Percentiles rank a stretch among this genome's conserved stretches.
phyloP scores from a whole-genome alignment of 2,797 vertebrate genomes.

The Phaenicophaeus curvirostris region DNA sequence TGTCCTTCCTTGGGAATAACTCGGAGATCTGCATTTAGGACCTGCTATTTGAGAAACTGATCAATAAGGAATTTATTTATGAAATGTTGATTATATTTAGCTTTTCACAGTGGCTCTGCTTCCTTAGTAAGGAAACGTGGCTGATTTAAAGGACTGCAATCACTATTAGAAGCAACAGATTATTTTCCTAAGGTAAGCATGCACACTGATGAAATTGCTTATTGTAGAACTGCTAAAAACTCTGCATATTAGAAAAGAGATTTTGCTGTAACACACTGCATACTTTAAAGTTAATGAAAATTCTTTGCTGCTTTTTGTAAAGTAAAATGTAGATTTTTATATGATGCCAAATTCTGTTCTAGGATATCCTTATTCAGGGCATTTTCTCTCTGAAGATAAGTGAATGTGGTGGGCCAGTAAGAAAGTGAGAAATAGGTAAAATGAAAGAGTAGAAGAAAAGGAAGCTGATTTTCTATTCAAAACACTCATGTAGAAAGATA shows the following conservation, averaged over 20 bases:
- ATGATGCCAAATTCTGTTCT: not conserved
- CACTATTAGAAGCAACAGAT: conserved; percentile 34
- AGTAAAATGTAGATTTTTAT: not conserved
- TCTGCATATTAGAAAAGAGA: not conserved
- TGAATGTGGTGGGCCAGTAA: not conserved
- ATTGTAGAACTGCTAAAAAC: not conserved
- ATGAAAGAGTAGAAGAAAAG: not conserved
- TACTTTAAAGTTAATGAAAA: not conserved
- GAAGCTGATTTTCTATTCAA: not conserved
- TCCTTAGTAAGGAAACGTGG: not conserved
- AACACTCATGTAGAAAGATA: not conserved
- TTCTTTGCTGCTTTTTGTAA: not conserved
- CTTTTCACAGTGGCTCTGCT: not conserved
- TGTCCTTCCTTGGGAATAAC: conserved; percentile 58
- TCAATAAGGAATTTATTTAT: not conserved
- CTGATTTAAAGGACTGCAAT: conserved; percentile 44
- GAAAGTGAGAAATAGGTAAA: not conserved
- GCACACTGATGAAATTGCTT: not conserved
- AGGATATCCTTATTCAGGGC: not conserved
- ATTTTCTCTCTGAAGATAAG: not conserved
- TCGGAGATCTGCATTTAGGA: not conserved
- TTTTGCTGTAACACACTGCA: not conserved
- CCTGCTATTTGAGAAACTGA: not conserved
- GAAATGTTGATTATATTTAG: conserved; percentile 41
- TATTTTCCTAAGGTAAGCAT: conserved; percentile 71